Evolutionary conservation across 2,113 vertebrate species (phyloP), one percentile per base, ranked within the genome.

Genomic region (Callaeas wilsoni): DNA sequence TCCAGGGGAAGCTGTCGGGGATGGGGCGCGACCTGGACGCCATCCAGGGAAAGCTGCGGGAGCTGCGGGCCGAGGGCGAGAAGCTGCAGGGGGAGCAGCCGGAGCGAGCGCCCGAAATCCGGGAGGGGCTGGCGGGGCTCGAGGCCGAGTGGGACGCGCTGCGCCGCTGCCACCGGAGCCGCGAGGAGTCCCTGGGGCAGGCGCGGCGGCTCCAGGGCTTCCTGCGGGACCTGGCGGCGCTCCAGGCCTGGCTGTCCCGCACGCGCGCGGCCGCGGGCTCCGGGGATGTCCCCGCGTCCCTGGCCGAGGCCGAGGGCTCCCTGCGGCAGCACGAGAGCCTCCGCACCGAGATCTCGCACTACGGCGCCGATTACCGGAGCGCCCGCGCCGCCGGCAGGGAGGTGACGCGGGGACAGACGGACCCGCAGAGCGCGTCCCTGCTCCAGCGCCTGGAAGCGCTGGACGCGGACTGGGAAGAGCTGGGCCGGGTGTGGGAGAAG

Each of bases 401-500:
- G 94, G 98, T 99, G 96, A 99, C 99, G 32, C 98, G 93, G 32
- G 99, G 98, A 59, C 99, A 99, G 95, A 98, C 98, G 2, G 99
- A 99, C 67, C 96, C 98, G 55, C 99, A 99, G 96, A 92, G 99
- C 95, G 98, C 99, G 97, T 98, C 99, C 95, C 97, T 99, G 64
- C 98, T 98, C 7, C 99, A 99, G 97, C 98, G 99, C 41, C 98
- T 99, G 32, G 98, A 99, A 73, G 98, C 99, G 1, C 96, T 99
- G 83, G 99, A 99, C 65, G 99, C 98, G 0, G 99, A 99, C 79
- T 99, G 99, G 99, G 98, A 99, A 13, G 99, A 99, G 94, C 97
- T 99, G 94, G 98, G 98, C 32, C 97, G 98, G 77, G 99, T 99
- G 98, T 99, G 99, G 99, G 99, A 99, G 97, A 99, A 98, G 96